Evolutionary conservation across 1,140 invertebrate species (phyloP).

Genomic region (Trichonephila inaurata): DNA sequence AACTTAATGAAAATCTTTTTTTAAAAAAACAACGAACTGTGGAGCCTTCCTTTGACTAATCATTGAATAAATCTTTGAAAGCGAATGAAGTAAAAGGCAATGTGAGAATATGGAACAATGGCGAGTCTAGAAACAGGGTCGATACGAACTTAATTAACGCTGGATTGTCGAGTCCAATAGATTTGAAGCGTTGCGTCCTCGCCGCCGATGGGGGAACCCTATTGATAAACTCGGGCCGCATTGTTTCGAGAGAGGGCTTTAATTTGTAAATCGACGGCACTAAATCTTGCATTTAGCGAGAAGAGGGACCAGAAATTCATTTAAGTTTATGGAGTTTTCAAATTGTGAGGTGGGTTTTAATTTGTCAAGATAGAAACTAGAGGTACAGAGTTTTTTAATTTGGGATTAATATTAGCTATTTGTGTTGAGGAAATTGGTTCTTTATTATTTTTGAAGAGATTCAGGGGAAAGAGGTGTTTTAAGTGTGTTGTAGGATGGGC

Average conservation of each 20-base stretch:
- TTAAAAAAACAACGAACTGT: background rate
- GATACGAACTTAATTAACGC: conserved; percentile 18
- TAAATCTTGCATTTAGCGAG: background rate
- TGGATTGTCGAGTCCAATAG: conserved; percentile 9
- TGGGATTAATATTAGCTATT: background rate
- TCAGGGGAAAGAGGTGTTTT: too few relatives aligned
- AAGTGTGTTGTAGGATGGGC: too few relatives aligned
- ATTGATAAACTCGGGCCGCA: background rate
- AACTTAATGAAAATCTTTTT: background rate
- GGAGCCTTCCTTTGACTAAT: background rate
- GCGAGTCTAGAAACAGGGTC: background rate
- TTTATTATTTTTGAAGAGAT: too few relatives aligned
- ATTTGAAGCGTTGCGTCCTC: background rate
- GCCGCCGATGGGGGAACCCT: background rate
- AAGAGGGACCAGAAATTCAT: background rate
- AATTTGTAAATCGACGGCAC: conserved; percentile 15
- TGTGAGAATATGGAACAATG: conserved; percentile 10
- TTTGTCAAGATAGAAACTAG: background rate
- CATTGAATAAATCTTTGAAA: conserved; percentile 5
- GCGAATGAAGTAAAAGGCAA: background rate
- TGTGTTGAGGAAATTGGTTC: background rate
- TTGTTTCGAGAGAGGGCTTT: conserved; percentile 4
- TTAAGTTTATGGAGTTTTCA: background rate
- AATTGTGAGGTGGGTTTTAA: background rate
- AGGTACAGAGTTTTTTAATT: background rate